phyloP scores from a whole-genome alignment of 1,140 invertebrate species.

The Brevipalpus yothersi region DNA sequence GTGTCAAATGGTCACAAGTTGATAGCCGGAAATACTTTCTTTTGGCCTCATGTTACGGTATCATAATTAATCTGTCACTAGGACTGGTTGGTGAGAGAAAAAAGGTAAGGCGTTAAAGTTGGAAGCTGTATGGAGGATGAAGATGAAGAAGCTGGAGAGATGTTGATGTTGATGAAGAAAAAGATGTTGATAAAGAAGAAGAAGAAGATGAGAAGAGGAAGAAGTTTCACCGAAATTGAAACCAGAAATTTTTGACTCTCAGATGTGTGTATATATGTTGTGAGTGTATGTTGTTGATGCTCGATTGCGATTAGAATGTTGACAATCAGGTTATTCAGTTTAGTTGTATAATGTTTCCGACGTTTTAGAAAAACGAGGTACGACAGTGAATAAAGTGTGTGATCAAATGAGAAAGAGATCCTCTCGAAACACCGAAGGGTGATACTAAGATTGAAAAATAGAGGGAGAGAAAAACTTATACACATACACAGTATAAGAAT shows the following conservation, averaged over 20 bases:
- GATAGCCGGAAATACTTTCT: background rate
- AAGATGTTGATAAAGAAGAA: background rate
- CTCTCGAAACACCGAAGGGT: background rate
- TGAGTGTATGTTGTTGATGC: background rate
- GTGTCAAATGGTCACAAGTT: background rate
- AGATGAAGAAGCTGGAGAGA: background rate
- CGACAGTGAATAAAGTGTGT: too few relatives aligned
- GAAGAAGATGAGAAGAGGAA: background rate
- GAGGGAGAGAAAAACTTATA: background rate
- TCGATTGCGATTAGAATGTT: background rate
- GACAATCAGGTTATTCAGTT: too few relatives aligned
- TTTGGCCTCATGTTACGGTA: background rate
- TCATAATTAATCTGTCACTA: background rate
- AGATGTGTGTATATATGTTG: background rate
- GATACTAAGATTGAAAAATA: background rate
- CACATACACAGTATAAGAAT: too few relatives aligned
- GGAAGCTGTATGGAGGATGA: background rate
- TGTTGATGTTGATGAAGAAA: background rate
- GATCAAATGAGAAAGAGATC: background rate
- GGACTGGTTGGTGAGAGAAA: background rate
- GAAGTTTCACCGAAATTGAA: background rate
- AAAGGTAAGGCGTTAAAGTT: background rate
- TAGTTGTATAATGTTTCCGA: too few relatives aligned
- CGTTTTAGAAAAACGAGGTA: too few relatives aligned
- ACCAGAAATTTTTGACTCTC: background rate